These are phyloP conservation scores for Bombus confusus DNA, from an alignment of 1,140 invertebrate genomes.

Conservation along the genomic window DNA sequence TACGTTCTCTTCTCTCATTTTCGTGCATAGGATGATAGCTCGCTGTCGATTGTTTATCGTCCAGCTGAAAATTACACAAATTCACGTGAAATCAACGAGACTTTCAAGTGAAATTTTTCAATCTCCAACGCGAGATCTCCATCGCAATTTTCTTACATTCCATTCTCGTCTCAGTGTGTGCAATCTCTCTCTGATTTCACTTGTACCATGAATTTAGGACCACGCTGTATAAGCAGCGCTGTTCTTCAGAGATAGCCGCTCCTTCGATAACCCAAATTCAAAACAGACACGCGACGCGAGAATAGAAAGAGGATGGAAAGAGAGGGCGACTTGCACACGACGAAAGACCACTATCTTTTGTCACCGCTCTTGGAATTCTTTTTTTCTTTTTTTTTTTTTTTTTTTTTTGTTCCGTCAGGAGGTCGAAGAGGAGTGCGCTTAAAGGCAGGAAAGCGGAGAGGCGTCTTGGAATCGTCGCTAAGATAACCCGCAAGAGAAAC, in stretches of 20 bases:
- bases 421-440: constrained; percentile 17
- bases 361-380: neutral
- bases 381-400: neutral
- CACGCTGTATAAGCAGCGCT: neutral
- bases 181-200: no score
- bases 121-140: no score
- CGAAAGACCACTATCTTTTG: neutral
- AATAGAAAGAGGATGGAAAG: neutral
- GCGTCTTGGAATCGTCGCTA: neutral
- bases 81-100: no score
- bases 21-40: no score
- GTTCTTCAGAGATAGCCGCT: neutral
- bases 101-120: no score
- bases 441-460: neutral
- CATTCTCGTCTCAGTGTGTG: no score
- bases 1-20: no score
- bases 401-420: neutral
- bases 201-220: neutral
- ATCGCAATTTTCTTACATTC: no score
- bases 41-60: no score
- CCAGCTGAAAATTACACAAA: no score
- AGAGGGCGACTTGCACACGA: neutral
- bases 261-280: constrained; percentile 24
- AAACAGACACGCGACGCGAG: neutral
- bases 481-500: constrained; percentile 8